Evolutionary conservation across 2,113 vertebrate genomes (phyloP), one percentile per base, ranked within the genome.

Genomic region (Malaclemys terrapin): DNA sequence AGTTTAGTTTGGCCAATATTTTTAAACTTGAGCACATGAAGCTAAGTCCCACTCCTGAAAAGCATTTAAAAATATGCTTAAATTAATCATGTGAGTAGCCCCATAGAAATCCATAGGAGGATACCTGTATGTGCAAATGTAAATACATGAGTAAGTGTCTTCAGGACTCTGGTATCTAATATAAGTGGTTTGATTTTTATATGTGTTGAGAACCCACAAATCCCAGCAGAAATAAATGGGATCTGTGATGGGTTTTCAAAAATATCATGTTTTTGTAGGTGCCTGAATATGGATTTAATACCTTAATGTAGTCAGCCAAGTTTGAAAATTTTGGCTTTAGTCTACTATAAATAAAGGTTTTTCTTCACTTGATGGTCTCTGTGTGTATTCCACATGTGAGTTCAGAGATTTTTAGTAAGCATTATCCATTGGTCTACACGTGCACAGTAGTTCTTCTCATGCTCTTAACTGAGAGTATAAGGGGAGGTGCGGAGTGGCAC

Each of bases 201-300:
- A 65, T 69, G n/a, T n/a, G 19, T 8, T 20, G 16, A 95, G 16
- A 31, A 50, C 45, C 89, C 50, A 86, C 75, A 90, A 29, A 86
- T 89, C 93, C 89, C 93, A 92, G 57, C 35, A 83, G 72, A 89
- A 95, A 82, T 94, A 86, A 95, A 93, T 82, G 45, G 87, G 86
- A 90, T n/a, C 76, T 89, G 0, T 0, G 94, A 54, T 78, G 10
- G 85, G 90, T 87, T 92, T 82, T 85, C 94, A 80, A 56, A 49
- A 91, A 94, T 96, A 85, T 38, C 3, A 6, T 76, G 93, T 94
- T 90, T 84, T 27, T 82, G 84, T 62, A 88, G 84, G 62, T 91
- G 78, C 80, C 27, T 94, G 42, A 86, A 52, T 14, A 57, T 89
- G 10, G 49, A 72, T 94, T 94, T 91, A 87, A 57, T 84, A 92